Evolutionary conservation across 2,888 invertebrate species (phyloP).

Genomic region (Theodoxus fluviatilis): DNA sequence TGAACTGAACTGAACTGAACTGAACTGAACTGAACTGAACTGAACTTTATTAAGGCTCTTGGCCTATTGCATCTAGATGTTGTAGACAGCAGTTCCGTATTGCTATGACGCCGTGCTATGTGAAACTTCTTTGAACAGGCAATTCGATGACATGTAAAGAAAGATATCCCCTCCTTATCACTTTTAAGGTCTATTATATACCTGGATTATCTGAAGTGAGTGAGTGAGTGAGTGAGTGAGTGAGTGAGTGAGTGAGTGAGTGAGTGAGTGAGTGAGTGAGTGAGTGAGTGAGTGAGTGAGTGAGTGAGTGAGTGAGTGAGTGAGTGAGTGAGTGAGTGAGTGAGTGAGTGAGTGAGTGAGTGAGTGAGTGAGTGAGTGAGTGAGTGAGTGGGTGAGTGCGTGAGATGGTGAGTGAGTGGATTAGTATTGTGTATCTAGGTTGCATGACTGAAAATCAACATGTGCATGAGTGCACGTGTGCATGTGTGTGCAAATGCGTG

Average conservation of each 20-base stretch:
- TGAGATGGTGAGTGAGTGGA: not conserved
- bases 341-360: too few relatives aligned
- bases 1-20: too few relatives aligned
- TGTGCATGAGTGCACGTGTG: not conserved
- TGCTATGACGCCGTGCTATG: too few relatives aligned
- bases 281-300: slow-evolving; percentile 5
- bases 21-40: too few relatives aligned
- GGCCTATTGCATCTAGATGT: too few relatives aligned
- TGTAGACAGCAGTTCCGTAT: too few relatives aligned
- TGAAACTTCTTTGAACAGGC: too few relatives aligned
- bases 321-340: not conserved
- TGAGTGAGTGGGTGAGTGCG: not conserved
- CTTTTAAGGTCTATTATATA: too few relatives aligned
- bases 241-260: not conserved
- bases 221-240: slow-evolving; percentile 3
- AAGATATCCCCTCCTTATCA: too few relatives aligned
- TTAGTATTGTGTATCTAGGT: not conserved
- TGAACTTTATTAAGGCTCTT: too few relatives aligned
- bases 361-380: not conserved
- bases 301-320: not conserved
- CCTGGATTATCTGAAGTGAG: too few relatives aligned
- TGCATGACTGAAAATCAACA: not conserved
- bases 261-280: not conserved
- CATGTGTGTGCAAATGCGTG: slow-evolving; percentile 6
- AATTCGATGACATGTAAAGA: too few relatives aligned